Percentiles rank a stretch among this genome's conserved stretches.
Evolutionary conservation across 2,113 vertebrate genomes (phyloP).

Genomic region (Lagopus leucura): DNA sequence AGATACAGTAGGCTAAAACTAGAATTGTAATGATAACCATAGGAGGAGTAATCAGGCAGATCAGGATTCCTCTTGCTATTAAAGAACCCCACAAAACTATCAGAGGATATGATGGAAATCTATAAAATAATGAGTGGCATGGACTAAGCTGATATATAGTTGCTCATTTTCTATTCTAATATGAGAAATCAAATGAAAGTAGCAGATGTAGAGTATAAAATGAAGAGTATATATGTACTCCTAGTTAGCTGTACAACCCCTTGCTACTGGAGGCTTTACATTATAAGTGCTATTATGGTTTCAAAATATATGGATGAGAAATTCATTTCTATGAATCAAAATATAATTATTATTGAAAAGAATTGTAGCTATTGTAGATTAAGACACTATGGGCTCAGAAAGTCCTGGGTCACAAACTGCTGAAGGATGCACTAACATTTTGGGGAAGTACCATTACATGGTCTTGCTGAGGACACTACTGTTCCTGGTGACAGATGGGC

Average conservation of each 20-base stretch:
- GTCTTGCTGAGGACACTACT: not conserved
- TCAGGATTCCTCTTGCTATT: not conserved
- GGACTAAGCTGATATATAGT: not conserved
- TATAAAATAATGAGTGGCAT: not conserved
- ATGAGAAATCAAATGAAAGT: not conserved
- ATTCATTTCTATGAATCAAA: not conserved
- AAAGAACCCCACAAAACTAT: not conserved
- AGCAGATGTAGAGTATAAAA: not conserved
- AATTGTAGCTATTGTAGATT: not conserved
- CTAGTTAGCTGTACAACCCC: not conserved
- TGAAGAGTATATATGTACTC: not conserved
- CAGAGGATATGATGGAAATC: not conserved
- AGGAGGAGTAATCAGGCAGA: not conserved
- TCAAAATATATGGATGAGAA: not conserved
- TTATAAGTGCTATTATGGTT: not conserved
- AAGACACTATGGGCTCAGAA: not conserved
- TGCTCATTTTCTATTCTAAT: not conserved
- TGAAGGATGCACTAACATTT: not conserved
- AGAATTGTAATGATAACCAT: not conserved
- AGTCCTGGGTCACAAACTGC: not conserved
- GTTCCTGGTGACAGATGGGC: not conserved
- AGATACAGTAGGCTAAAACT: not conserved
- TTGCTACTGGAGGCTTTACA: not conserved
- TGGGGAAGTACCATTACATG: not conserved
- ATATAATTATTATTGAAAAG: not conserved